These are phyloP conservation scores for Ceyx margarethae DNA, from an alignment of 2,113 vertebrate species.

Conservation along the genomic window DNA sequence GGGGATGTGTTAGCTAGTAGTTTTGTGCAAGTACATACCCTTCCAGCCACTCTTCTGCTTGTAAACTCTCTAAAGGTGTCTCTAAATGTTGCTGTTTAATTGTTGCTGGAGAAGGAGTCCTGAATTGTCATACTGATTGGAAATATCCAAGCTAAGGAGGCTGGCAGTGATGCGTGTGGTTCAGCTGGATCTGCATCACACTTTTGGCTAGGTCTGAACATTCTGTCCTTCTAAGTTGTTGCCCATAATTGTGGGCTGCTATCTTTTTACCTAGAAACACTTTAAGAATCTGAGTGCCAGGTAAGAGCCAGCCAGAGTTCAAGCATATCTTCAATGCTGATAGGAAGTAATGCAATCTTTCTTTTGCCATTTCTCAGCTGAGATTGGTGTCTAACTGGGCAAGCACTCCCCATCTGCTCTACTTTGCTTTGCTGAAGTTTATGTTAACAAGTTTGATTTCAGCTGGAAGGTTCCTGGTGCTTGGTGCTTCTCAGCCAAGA, in stretches of 20 bases:
- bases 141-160: not conserved
- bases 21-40: not conserved
- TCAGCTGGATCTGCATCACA: not conserved
- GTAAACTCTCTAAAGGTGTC: not conserved
- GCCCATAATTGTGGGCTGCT: not conserved
- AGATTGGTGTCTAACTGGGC: slow-evolving; percentile 29
- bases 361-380: slow-evolving; percentile 45
- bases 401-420: slow-evolving; percentile 32
- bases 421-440: slow-evolving; percentile 63
- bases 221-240: not conserved
- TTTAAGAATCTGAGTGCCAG: not conserved
- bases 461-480: slow-evolving; percentile 57
- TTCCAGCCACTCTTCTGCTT: not conserved
- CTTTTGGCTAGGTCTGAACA: not conserved
- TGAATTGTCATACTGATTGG: not conserved
- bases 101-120: not conserved
- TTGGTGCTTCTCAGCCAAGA: slow-evolving; percentile 50
- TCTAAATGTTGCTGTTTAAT: not conserved
- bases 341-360: slow-evolving; percentile 46
- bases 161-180: not conserved
- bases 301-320: slow-evolving; percentile 7
- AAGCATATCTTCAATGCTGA: not conserved
- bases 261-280: slow-evolving; percentile 15
- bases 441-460: slow-evolving; percentile 57
- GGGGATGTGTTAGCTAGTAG: not conserved